Evolutionary conservation across 1,140 invertebrate genomes (phyloP).

Genomic region (Drosophila malerkotliana): DNA sequence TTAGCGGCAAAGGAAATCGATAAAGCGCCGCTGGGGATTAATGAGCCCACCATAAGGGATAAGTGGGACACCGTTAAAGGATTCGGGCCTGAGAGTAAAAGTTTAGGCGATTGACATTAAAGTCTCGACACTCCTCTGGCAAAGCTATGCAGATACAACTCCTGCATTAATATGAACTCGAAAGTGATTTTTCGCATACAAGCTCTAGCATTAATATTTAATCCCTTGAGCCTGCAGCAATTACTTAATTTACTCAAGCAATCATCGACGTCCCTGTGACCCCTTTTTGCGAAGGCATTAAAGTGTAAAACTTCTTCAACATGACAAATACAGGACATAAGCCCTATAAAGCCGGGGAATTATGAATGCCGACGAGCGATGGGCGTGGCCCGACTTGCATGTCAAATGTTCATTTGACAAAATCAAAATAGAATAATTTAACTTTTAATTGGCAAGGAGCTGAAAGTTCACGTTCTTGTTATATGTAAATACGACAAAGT

Average conservation of each 20-base stretch:
- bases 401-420: conserved; percentile 63
- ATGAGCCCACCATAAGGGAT: conserved; percentile 20
- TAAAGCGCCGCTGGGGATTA: conserved; percentile 49
- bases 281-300: background rate
- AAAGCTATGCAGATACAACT: too few species aligned
- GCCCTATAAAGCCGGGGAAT: background rate
- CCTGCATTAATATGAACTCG: too few species aligned
- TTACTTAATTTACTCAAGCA: background rate
- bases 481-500: conserved; percentile 35
- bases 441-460: conserved; percentile 70
- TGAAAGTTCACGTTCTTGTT: conserved; percentile 65
- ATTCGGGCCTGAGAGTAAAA: conserved; percentile 14
- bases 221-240: background rate
- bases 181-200: background rate
- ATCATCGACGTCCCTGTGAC: background rate
- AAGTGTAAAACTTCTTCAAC: background rate
- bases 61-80: conserved; percentile 34
- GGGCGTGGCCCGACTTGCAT: conserved; percentile 50
- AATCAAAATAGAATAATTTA: conserved; percentile 78
- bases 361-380: background rate
- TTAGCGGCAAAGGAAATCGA: conserved; percentile 74
- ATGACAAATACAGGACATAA: background rate
- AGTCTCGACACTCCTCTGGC: too few species aligned
- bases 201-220: background rate
- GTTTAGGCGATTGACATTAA: background rate